phyloP scores from a whole-genome alignment of 2,797 vertebrate genomes.

The Phoebastria nigripes region DNA sequence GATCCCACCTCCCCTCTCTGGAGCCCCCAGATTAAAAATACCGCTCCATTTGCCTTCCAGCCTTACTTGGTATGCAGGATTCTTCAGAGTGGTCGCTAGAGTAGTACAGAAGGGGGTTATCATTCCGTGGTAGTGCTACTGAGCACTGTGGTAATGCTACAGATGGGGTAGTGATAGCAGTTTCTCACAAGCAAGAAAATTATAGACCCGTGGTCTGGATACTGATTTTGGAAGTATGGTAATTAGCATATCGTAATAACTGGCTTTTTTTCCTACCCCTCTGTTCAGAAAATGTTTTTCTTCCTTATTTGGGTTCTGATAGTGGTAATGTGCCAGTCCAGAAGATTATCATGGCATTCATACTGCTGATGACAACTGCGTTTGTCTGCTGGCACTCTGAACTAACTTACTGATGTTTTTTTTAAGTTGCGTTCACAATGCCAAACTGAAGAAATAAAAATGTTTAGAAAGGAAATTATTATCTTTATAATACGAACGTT shows the following conservation, averaged over 20 bases:
- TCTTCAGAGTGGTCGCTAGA: background rate
- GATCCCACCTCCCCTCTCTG: background rate
- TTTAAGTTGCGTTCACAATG: background rate
- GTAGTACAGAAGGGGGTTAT: background rate
- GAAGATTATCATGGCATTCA: background rate
- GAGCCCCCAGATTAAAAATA: background rate
- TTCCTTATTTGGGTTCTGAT: background rate
- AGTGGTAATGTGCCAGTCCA: background rate
- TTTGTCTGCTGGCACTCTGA: constrained; percentile 55
- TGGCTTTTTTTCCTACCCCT: background rate
- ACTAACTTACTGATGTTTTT: background rate
- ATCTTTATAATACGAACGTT: background rate
- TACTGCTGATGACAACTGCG: background rate
- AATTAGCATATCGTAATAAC: background rate
- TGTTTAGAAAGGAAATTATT: background rate
- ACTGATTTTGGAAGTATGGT: background rate
- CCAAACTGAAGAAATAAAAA: background rate
- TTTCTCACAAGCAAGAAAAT: background rate
- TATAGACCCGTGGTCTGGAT: background rate
- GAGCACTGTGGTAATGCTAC: background rate
- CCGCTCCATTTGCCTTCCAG: background rate
- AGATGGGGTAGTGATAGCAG: background rate
- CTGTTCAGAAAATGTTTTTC: background rate
- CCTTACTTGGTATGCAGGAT: background rate
- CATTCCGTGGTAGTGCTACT: background rate